Conservation (phyloP, 2,113 vertebrate genomes). For the Alaudala cheleensis region DNA sequence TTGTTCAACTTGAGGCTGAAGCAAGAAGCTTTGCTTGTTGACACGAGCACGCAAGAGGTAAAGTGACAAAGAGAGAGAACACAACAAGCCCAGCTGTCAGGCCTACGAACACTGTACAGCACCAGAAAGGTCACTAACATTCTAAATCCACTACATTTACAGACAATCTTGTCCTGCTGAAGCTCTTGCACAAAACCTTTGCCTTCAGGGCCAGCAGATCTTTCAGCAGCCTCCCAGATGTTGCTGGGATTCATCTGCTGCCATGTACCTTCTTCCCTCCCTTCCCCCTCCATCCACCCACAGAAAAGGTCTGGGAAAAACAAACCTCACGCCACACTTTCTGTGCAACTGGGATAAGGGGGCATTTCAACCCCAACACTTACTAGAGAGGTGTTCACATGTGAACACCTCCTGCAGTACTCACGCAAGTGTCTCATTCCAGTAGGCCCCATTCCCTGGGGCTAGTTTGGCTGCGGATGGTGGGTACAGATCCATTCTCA, state of each 20-base stretch:
- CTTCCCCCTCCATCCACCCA: background rate
- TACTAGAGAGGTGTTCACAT: fast-evolving
- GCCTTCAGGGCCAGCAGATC: background rate
- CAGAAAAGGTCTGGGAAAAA: background rate
- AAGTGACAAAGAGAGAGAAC: background rate
- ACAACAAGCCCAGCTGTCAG: background rate
- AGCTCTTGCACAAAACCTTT: background rate
- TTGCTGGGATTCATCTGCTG: background rate
- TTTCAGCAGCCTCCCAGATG: background rate
- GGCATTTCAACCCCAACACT: background rate
- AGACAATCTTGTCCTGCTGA: background rate
- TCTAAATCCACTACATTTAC: background rate
- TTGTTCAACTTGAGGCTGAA: background rate
- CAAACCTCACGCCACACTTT: background rate
- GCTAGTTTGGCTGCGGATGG: background rate
- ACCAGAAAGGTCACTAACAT: slow-evolving; percentile 37
- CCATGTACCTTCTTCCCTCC: background rate
- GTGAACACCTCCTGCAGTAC: background rate
- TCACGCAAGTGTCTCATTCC: background rate
- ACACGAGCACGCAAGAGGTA: background rate
- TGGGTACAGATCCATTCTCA: background rate
- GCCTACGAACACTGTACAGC: background rate
- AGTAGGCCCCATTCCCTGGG: background rate
- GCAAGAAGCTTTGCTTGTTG: background rate
- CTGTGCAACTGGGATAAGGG: background rate